These are phyloP conservation scores for Acanthis flammea DNA, from an alignment of 2,797 vertebrate genomes.

Conservation along the genomic window DNA sequence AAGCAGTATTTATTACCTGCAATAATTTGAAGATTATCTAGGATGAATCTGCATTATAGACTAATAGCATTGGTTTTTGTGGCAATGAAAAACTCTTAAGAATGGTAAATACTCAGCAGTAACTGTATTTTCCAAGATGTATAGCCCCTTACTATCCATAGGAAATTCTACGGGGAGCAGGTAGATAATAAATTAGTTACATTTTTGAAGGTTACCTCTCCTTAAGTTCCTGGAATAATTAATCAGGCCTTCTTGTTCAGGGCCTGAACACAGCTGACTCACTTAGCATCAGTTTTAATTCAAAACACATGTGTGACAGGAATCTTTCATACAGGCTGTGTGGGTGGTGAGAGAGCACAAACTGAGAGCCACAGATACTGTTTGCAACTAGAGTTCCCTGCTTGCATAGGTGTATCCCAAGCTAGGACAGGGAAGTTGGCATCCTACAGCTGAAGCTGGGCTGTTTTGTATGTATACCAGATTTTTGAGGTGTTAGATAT, in stretches of 20 bases:
- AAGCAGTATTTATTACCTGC: background rate
- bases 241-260: background rate
- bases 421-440: background rate
- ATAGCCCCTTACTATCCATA: background rate
- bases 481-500: fast-evolving
- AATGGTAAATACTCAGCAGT: background rate
- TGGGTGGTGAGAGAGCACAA: background rate
- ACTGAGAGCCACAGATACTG: background rate
- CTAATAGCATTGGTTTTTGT: background rate
- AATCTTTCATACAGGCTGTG: background rate
- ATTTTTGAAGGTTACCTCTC: background rate
- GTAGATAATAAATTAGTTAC: background rate
- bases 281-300: background rate
- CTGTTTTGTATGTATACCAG: background rate
- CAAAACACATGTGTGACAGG: background rate
- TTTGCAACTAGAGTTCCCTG: background rate
- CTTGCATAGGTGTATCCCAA: background rate
- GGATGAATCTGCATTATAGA: background rate
- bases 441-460: background rate
- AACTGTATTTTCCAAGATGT: background rate
- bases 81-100: background rate
- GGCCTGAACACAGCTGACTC: background rate
- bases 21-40: background rate
- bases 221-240: background rate
- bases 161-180: background rate